A percentile compares a stretch with the other conserved stretches of the same genome.
phyloP scores from a whole-genome alignment of 2,113 vertebrate genomes.

The Ornithorhynchus anatinus region DNA sequence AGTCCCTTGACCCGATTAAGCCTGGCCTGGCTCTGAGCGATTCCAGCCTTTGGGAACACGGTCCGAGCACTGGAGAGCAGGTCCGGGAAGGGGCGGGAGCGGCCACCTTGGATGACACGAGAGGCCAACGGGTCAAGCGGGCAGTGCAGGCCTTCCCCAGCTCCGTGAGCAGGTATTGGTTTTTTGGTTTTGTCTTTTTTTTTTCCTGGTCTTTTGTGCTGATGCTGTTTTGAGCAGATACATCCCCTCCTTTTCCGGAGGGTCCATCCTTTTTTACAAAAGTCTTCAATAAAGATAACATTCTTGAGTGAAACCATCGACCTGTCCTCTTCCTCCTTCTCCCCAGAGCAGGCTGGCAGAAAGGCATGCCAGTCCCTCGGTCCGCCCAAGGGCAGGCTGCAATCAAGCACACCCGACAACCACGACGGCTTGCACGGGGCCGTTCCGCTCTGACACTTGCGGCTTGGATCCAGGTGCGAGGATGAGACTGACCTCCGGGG shows the following conservation, averaged over 20 bases:
- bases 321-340: slow-evolving; percentile 19
- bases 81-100: neutral
- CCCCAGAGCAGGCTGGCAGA: too few species aligned
- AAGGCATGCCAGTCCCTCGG: too few species aligned
- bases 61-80: neutral
- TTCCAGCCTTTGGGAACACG: neutral
- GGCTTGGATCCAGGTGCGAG: too few species aligned
- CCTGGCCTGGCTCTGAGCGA: neutral
- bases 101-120: neutral
- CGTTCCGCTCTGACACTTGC: too few species aligned
- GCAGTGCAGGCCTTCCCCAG: slow-evolving; percentile 10
- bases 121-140: slow-evolving; percentile 11
- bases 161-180: slow-evolving; percentile 44
- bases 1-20: slow-evolving; percentile 12
- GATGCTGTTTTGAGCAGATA: slow-evolving; percentile 41
- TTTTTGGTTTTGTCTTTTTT: slow-evolving; percentile 34
- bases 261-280: slow-evolving; percentile 49
- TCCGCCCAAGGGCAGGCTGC: too few species aligned
- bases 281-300: slow-evolving; percentile 61
- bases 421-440: too few species aligned
- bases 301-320: slow-evolving; percentile 55
- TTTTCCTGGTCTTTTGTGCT: too few species aligned
- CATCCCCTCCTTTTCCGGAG: slow-evolving; percentile 55
- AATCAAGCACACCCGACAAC: too few species aligned
- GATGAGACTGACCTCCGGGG: too few species aligned